Evolutionary conservation across 1,140 invertebrate species (phyloP).

Genomic region (Drosophila sp.): DNA sequence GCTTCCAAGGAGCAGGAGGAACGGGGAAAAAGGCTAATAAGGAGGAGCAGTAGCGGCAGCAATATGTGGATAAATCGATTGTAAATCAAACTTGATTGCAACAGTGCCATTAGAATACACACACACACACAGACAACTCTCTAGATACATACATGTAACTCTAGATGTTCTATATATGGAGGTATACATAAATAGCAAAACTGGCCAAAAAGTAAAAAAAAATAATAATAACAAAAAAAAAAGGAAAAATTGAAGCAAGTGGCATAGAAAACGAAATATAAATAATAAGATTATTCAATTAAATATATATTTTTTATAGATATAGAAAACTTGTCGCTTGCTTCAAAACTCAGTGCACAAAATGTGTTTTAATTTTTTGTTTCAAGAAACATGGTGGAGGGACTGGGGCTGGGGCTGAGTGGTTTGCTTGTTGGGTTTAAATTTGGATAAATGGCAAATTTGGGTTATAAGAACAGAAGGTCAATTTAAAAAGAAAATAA

Average conservation of each 20-base stretch:
- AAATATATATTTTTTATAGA: background rate
- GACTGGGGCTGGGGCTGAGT: background rate
- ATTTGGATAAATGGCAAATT: background rate
- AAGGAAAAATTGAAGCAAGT: slow-evolving; percentile 2
- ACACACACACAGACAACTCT: slow-evolving; percentile 42
- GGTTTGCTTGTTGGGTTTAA: background rate
- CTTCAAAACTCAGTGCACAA: slow-evolving; percentile 40
- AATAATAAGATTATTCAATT: background rate
- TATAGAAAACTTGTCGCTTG: slow-evolving; percentile 17
- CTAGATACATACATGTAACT: slow-evolving; percentile 26
- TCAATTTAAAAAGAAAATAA: slow-evolving; percentile 26
- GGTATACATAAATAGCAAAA: slow-evolving; percentile 39
- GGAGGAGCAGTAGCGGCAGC: slow-evolving; percentile 4
- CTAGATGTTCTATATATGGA: slow-evolving; percentile 39
- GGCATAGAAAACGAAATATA: background rate
- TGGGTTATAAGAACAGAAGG: slow-evolving; percentile 40
- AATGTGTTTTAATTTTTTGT: background rate
- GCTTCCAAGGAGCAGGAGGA: background rate
- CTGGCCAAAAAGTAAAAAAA: slow-evolving; percentile 34
- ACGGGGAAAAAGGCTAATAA: background rate
- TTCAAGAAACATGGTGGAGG: background rate
- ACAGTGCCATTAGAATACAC: slow-evolving; percentile 34
- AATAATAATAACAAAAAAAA: slow-evolving; percentile 8
- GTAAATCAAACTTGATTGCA: slow-evolving; percentile 33
- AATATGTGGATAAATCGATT: slow-evolving; percentile 29